Base-by-base conservation (phyloP, 2,113 vertebrate species). In the Gymnocephalus cernua region DNA sequence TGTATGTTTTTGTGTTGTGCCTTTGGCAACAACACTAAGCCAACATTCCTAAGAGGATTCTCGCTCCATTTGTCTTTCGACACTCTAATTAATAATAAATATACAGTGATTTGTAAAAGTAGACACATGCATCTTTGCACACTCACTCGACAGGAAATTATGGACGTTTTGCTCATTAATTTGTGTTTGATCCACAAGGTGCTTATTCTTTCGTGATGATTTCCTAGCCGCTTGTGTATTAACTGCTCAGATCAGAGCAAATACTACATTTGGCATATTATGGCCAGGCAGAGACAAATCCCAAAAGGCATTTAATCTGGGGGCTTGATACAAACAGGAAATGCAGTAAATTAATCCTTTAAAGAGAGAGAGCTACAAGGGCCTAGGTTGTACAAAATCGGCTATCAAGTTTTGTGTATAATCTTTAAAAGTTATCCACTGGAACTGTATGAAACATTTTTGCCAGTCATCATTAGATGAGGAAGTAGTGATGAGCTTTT, bases 11-110 rank as follows among this genome's bases (percentile, higher is more conserved):
- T 58, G 65, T 79, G 73, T 80, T 83, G 54, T 73, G 67, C 85
- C 57, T 79, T 77, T 48, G 50, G 77, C 84, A 74, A 63, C 63
- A 64, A 81, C 57, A 84, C 84, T 71, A 88, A 88, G 70, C 87
- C 76, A 62, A 62, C 63, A 79, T 88, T 82, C 80, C 72, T 85
- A 92, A 91, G 92, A 90, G 89, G 88, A 90, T 93, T 90, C 73
- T 53, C 0, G 5, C 56, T 51, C 64, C 62, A 65, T 69, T 45
- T 8, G 65, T 75, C 38, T 70, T 72, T 27, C 25, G 13, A 38
- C 51, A 72, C 69, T 32, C 27, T n/a, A n/a, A n/a, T n/a, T 61
- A 44, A 74, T 62, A 32, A 65, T 29, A 75, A 65, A 63, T 53
- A 45, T 70, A 11, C n/a, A 32, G 44, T 38, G 4, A 72, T 81